Evolutionary conservation across 2,888 invertebrate genomes (phyloP).

Genomic region (Apamea epomidion): DNA sequence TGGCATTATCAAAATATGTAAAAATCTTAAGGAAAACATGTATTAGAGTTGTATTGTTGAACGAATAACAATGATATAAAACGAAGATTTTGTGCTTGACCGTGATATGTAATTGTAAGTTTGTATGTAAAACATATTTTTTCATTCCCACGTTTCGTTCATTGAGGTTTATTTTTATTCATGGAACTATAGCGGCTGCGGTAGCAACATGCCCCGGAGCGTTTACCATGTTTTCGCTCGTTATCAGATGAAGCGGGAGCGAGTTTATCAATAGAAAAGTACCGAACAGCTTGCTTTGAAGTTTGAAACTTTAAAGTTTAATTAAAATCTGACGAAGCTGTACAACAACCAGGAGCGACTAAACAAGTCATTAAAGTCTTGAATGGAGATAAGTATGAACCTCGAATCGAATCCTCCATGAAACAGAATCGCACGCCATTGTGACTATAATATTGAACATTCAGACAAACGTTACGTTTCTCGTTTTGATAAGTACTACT

Average conservation of each 20-base stretch:
- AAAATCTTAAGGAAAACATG: slow-evolving; percentile 31
- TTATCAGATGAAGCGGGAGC: slow-evolving; percentile 51
- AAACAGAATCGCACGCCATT: slow-evolving; percentile 25
- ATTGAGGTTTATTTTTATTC: slow-evolving; percentile 58
- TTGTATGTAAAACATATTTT: slow-evolving; percentile 48
- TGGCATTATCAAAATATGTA: slow-evolving; percentile 48
- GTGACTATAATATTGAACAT: slow-evolving; percentile 29
- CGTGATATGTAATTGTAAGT: slow-evolving; percentile 51
- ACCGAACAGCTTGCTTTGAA: slow-evolving; percentile 50
- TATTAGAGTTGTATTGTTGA: slow-evolving; percentile 36
- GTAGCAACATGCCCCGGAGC: slow-evolving; percentile 42
- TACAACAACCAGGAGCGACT: slow-evolving; percentile 43
- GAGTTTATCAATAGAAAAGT: slow-evolving; percentile 57
- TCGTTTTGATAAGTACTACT: slow-evolving; percentile 8
- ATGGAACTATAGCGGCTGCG: slow-evolving; percentile 8
- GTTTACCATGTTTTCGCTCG: slow-evolving; percentile 50
- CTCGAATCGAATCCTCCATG: slow-evolving; percentile 22
- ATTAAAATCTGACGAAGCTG: slow-evolving; percentile 62
- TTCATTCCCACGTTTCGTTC: slow-evolving; percentile 49
- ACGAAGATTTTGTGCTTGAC: slow-evolving; percentile 28
- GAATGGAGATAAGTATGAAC: slow-evolving; percentile 41
- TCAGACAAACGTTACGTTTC: slow-evolving; percentile 9
- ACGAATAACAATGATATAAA: slow-evolving; percentile 59
- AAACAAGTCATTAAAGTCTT: slow-evolving; percentile 51
- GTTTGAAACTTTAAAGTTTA: slow-evolving; percentile 60